Evolutionary conservation across 2,113 vertebrate species (phyloP), one percentile per base, ranked within the genome.

Genomic region (Ochotona princeps): DNA sequence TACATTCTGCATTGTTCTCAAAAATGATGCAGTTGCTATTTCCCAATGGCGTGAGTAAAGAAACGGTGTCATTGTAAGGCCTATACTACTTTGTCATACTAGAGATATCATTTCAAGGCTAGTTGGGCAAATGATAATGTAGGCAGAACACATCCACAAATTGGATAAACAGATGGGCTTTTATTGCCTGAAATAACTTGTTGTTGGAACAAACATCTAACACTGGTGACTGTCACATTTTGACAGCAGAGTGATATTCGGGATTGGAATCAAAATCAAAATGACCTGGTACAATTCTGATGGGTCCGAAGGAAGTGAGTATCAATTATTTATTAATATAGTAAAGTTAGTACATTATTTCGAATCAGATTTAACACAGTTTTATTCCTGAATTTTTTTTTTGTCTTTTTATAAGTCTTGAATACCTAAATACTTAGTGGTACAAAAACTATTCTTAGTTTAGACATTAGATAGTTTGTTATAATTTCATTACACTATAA

Each of bases 121-220:
- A 91, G 80, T 83, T 92, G 66, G 61, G 66, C 44, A 97, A 91
- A 93, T 86, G 44, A 92, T 89, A 93, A 93, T 92, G 54, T 67
- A 96, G 84, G 61, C 83, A 95, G 76, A 89, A 61, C 89, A 89
- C 83, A 89, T 95, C 35, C 70, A 83, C 72, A 96, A 89, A 92
- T 87, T 94, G 67, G 63, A 86, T 83, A 95, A 95, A 95, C 89
- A 96, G 91, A 96, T 96, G 86, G 86, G 61, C 26, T 83, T 95
- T 94, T 91, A 96, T 93, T 94, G 87, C 72, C 0, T 2, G 60
- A 94, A 92, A 95, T 92, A 95, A 94, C 96, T 93, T 93, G 83
- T 92, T 96, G 74, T 93, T 90, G 83, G 95, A 96, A 87, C 14
- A 21, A 95, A 83, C 35, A 93, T 92, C 91, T 95, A 93, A 93